Evolutionary conservation across 2,113 vertebrate species (phyloP).

Genomic region (Gobio gobio): DNA sequence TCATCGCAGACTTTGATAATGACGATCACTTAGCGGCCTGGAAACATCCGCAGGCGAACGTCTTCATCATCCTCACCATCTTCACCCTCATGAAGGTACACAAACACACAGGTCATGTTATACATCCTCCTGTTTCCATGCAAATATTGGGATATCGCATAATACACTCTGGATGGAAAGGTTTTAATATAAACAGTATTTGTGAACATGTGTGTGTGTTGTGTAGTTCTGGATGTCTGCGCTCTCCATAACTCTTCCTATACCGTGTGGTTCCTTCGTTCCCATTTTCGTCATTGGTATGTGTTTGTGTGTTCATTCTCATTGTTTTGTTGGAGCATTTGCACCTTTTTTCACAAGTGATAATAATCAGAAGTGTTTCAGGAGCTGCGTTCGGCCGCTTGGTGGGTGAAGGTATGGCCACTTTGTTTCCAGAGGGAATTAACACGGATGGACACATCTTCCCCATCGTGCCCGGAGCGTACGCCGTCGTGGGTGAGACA

Average conservation of each 20-base stretch:
- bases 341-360: background rate
- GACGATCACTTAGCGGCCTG: constrained; percentile 85
- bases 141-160: no score
- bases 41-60: constrained; percentile 89
- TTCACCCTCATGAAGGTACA: constrained; percentile 96
- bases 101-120: background rate
- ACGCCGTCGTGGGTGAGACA: constrained; percentile 92
- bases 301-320: background rate
- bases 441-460: constrained; percentile 87
- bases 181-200: background rate
- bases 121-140: background rate
- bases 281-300: constrained; percentile 94
- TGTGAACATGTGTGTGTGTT: constrained; percentile 1
- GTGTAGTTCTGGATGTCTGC: constrained; percentile 98
- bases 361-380: constrained; percentile 59
- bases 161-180: no score
- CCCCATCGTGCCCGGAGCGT: constrained; percentile 92
- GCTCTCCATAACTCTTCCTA: constrained; percentile 94
- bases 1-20: constrained; percentile 85
- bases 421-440: constrained; percentile 95
- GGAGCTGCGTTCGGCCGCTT: constrained; percentile 95
- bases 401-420: constrained; percentile 95
- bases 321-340: background rate
- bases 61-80: constrained; percentile 90
- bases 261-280: constrained; percentile 97